Evolutionary conservation across 2,888 invertebrate species (phyloP).

Genomic region (Drosophila barbarae): DNA sequence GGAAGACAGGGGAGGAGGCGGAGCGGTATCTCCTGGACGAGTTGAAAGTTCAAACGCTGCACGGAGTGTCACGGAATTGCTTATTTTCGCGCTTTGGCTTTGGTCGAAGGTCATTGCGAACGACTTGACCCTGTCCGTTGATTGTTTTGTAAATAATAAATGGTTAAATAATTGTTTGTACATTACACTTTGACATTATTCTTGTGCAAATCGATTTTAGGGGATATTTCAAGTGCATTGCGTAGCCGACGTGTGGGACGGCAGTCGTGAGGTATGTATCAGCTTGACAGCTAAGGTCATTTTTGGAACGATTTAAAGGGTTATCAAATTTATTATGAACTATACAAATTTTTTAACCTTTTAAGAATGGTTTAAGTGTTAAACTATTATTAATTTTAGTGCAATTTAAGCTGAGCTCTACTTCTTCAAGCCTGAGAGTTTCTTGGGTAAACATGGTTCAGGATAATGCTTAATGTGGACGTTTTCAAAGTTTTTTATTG

Average conservation of each 20-base stretch:
- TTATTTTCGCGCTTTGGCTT: conserved; percentile 3
- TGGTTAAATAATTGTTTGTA: conserved; percentile 30
- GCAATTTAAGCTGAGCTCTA: not conserved
- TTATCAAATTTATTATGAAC: not conserved
- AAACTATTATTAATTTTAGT: not conserved
- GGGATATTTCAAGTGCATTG: not conserved
- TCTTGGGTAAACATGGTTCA: accelerated
- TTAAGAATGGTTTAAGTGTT: no score
- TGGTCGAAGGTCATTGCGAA: conserved; percentile 19
- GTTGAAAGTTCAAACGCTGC: conserved; percentile 20
- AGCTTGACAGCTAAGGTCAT: not conserved
- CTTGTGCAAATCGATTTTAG: not conserved
- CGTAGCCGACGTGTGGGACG: not conserved
- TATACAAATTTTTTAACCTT: accelerated
- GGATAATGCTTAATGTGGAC: no score
- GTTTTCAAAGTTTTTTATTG: not conserved
- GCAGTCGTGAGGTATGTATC: not conserved
- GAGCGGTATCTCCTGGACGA: conserved; percentile 16
- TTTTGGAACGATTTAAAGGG: not conserved
- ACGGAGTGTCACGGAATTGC: conserved; percentile 1
- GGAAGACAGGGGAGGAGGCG: not conserved
- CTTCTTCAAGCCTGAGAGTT: not conserved
- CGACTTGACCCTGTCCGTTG: conserved; percentile 35
- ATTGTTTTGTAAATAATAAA: conserved; percentile 52
- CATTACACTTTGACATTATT: not conserved